These are phyloP conservation scores for Sterrhoptilus dennistouni DNA, from an alignment of 2,113 vertebrate genomes.

Conservation along the genomic window DNA sequence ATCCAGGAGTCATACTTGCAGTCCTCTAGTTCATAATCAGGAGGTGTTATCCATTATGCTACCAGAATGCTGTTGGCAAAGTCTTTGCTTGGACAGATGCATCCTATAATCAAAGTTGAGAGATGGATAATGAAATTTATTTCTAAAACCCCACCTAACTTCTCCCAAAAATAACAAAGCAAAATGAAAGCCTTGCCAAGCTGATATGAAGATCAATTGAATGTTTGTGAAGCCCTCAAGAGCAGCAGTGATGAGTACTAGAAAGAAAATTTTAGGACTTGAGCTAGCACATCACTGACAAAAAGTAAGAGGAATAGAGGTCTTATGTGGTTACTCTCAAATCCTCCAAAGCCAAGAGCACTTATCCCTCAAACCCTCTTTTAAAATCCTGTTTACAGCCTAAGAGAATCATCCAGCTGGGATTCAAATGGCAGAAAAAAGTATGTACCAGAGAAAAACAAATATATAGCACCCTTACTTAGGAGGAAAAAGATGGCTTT, in stretches of 20 bases:
- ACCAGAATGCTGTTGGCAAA: not conserved
- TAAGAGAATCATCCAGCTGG: not conserved
- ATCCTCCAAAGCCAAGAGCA: not conserved
- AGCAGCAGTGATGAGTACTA: not conserved
- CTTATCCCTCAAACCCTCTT: not conserved
- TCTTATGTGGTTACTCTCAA: not conserved
- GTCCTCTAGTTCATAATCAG: not conserved
- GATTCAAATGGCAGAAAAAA: conserved; percentile 7
- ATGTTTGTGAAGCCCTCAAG: not conserved
- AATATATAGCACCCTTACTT: not conserved
- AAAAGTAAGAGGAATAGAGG: not conserved
- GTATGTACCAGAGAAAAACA: not conserved
- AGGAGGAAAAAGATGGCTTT: conserved; percentile 3
- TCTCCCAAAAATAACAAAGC: not conserved
- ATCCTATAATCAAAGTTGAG: conserved; percentile 1
- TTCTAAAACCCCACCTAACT: conserved; percentile 11
- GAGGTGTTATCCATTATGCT: not conserved
- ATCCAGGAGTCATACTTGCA: not conserved
- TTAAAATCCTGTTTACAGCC: not conserved
- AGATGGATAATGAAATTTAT: not conserved
- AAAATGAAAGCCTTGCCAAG: not conserved
- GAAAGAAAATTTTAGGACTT: not conserved
- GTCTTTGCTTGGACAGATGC: not conserved
- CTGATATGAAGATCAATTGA: not conserved
- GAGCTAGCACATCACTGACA: not conserved